Evolutionary conservation across 2,888 invertebrate genomes (phyloP), one percentile per base, ranked within the genome.

Genomic region (Chesias legatella): DNA sequence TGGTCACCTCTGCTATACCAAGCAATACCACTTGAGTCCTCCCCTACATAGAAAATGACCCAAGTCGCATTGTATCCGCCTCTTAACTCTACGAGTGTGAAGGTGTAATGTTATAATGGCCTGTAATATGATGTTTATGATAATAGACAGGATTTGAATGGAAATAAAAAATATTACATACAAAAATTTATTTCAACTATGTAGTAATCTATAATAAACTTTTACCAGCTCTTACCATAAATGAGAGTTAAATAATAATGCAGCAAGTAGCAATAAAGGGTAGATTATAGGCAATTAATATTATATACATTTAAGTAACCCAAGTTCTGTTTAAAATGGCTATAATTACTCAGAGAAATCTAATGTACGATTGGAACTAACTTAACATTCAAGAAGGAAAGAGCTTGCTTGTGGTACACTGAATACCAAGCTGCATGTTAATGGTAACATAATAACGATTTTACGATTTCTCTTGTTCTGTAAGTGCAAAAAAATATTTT

Each of bases 121-220:
- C n/a, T n/a, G n/a, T n/a, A n/a, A n/a, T n/a, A n/a, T n/a, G n/a
- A n/a, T n/a, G n/a, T n/a, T n/a, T n/a, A n/a, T n/a, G n/a, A n/a
- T n/a, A n/a, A n/a, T n/a, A n/a, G n/a, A n/a, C n/a, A 25, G n/a
- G 25, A 25, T n/a, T 25, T 9, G 9, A 7, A n/a, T 6, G n/a
- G 1, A n/a, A 25, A 5, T 25, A 1, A 17, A 17, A 17, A 17
- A 17, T 3, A 3, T 17, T 54, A 75, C 68, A 73, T 81, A 81
- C 73, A 82, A 83, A 77, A 79, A 71, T 81, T 83, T 83, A 80
- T 79, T 83, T 75, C 67, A 73, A 79, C 75, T 79, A 40, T 36
- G 21, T 43, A 80, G 70, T 51, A 72, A 72, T 73, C 67, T 77
- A 64, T 70, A 67, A 72, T 78, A 72, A 70, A 67, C 63, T 68